These are phyloP conservation scores for Anastrepha ludens DNA, from an alignment of 1,140 invertebrate species.

Conservation along the genomic window DNA sequence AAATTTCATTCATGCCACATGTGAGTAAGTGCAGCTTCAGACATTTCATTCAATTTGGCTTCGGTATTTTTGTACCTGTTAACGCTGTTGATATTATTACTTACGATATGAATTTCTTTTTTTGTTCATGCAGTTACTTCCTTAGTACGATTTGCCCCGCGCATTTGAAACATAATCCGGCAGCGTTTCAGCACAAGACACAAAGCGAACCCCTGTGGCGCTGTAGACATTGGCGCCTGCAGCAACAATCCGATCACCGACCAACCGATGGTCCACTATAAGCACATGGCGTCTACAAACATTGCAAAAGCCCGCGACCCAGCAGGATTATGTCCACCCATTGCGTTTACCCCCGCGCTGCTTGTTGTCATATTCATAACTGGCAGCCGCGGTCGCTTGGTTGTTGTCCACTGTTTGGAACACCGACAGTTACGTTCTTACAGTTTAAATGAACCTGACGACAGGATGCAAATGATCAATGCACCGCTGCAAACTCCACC, in stretches of 20 bases:
- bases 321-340: slow-evolving; percentile 10
- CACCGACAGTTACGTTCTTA: slow-evolving; percentile 44
- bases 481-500: slow-evolving; percentile 29
- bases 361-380: slow-evolving; percentile 8
- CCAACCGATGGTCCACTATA: background rate
- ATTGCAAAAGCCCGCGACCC: background rate
- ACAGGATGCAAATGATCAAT: slow-evolving; percentile 60
- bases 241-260: slow-evolving; percentile 46
- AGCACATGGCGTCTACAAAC: background rate
- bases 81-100: too few relatives aligned
- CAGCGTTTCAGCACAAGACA: background rate
- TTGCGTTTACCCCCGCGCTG: background rate
- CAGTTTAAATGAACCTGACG: slow-evolving; percentile 60
- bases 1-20: too few relatives aligned
- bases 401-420: slow-evolving; percentile 29
- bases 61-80: too few relatives aligned
- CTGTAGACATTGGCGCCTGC: slow-evolving; percentile 58
- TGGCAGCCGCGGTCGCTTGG: background rate
- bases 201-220: slow-evolving; percentile 54
- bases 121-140: too few relatives aligned
- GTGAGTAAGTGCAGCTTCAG: too few relatives aligned
- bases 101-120: background rate
- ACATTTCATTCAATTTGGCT: background rate
- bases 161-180: slow-evolving; percentile 14
- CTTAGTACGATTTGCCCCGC: too few relatives aligned